These are phyloP conservation scores for Branchinecta lindahli DNA, from an alignment of 1,140 invertebrate genomes.

Conservation along the genomic window DNA sequence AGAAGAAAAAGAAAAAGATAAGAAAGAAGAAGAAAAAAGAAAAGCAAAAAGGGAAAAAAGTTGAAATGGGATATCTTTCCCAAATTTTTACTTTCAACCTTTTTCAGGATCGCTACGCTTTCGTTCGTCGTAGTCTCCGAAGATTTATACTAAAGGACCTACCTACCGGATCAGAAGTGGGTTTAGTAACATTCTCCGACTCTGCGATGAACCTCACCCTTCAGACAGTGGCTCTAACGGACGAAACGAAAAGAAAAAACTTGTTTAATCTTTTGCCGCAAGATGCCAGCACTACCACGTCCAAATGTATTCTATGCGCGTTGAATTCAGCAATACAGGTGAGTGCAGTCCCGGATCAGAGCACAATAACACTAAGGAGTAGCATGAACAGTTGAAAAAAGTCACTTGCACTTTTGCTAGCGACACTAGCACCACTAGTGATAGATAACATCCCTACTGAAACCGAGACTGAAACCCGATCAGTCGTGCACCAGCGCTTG, in stretches of 20 bases:
- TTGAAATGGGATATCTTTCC: not conserved
- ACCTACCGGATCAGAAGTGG: not conserved
- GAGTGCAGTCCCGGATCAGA: not conserved
- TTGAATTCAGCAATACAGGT: not conserved
- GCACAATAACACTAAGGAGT: no score
- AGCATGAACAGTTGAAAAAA: no score
- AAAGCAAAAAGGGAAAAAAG: not conserved
- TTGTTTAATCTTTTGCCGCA: not conserved
- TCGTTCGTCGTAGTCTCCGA: not conserved
- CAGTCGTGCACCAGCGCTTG: no score
- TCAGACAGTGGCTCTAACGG: not conserved
- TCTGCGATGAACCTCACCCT: not conserved
- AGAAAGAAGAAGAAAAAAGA: slow-evolving; percentile 2
- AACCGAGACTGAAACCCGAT: no score
- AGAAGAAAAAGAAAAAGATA: slow-evolving; percentile 6
- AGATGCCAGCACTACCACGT: not conserved
- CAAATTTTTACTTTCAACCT: no score
- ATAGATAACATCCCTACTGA: no score
- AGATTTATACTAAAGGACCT: not conserved
- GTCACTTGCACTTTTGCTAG: no score
- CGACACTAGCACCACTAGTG: no score
- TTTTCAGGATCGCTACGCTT: not conserved
- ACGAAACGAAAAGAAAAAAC: not conserved
- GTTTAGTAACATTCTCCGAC: not conserved
- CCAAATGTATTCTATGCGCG: not conserved